Evolutionary conservation across 2,888 invertebrate species (phyloP), one percentile per base, ranked within the genome.

Genomic region (Coecobrya sp.): DNA sequence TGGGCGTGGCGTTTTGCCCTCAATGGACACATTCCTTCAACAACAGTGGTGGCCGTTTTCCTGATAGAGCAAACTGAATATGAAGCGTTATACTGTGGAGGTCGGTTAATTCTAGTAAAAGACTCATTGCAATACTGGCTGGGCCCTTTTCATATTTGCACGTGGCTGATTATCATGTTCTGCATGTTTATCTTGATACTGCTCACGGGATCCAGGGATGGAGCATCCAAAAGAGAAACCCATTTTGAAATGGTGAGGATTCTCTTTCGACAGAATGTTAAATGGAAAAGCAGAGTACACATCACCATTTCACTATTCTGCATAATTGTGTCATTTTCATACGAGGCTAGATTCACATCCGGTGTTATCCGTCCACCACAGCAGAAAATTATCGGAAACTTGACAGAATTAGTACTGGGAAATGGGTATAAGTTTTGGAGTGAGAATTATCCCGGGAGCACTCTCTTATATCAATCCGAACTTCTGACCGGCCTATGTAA

Each of bases 71-170:
- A 68, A 68, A 13, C 11, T 0, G 27, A 68, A 2, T 68, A 30
- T 16, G 30, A 30, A 13, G 68, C 68, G 3, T 16, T 68, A 19
- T 81, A 81, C 49, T 81, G 81, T 27, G 16, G 13, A 0, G 11
- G 2, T 7, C 1, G 8, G 16, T 0, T 27, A 25, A 55, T 55
- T 27, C 5, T 81, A 4, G 13, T 27, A 13, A 1, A 81, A 13
- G 55, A 49, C 45, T 81, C 81, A n/a, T 4, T 81, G 10, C 3
- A 16, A 8, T 81, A 81, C 52, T 81, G 81, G 81, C 55, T 81
- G 1, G 81, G 81, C 5, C 81, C 81, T 27, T 81, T 52, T 55
- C 8, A 16, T 3, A n/a, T 49, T 3, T 2, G 2, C 0, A 27
- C 55, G 16, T 81, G 81, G 81, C 11, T 49, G 7, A 1, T 1